Percentiles rank a stretch among this genome's conserved stretches.
phyloP scores from a whole-genome alignment of 1,140 invertebrate genomes.

The Ceratosolen solmsi region DNA sequence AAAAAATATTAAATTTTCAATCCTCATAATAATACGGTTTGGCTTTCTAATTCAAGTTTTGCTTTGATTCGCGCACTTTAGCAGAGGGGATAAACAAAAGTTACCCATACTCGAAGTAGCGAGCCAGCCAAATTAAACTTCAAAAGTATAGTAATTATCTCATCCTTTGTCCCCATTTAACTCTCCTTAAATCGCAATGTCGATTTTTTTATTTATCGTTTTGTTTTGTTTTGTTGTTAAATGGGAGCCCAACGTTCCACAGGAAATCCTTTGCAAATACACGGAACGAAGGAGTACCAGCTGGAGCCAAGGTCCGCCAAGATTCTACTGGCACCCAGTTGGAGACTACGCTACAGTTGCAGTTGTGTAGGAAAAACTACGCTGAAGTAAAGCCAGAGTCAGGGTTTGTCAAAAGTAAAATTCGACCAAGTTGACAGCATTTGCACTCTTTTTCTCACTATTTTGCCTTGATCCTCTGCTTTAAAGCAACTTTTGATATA shows the following conservation, averaged over 20 bases:
- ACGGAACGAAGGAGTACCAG: background rate
- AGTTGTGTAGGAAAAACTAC: background rate
- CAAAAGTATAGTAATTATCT: constrained; percentile 33
- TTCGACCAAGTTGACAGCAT: constrained; percentile 29
- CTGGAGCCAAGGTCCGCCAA: no score
- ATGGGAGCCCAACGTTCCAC: background rate
- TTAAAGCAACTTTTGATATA: constrained; percentile 8
- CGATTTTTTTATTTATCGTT: no score
- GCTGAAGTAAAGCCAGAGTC: background rate
- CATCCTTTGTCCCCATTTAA: background rate
- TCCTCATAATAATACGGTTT: no score
- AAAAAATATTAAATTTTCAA: no score
- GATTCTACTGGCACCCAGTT: no score
- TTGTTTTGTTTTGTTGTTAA: constrained; percentile 3
- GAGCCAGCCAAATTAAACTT: background rate
- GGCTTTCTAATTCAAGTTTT: no score
- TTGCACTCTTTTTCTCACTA: background rate
- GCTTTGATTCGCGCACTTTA: background rate
- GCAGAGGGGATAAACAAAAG: background rate
- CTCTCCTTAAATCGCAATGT: no score
- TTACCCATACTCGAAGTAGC: background rate
- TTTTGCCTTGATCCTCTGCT: constrained; percentile 36
- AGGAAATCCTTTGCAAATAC: constrained; percentile 22
- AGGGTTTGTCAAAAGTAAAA: constrained; percentile 44
- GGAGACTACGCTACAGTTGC: no score